A percentile compares a stretch with the other conserved stretches of the same genome.
Conservation (phyloP, 2,888 invertebrate genomes). For the Germaria angustata region DNA sequence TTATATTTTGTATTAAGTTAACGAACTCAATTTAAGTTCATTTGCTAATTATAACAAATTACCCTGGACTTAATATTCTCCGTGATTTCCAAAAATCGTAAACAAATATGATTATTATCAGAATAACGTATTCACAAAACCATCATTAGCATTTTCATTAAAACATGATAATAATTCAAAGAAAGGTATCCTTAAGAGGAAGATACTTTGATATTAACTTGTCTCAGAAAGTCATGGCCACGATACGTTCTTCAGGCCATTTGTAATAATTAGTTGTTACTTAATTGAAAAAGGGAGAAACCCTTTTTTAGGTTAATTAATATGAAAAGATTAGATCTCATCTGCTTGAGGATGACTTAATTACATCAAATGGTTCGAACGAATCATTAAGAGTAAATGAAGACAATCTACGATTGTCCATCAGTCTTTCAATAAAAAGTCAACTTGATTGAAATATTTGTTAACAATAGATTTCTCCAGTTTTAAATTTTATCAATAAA, state of each 20-base stretch:
- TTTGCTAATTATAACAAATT: constrained; percentile 14
- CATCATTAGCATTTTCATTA: too few species aligned
- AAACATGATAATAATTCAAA: neutral
- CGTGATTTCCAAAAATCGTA: neutral
- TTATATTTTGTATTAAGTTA: neutral
- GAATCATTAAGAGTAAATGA: constrained; percentile 7
- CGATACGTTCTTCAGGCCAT: neutral
- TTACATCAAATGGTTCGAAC: constrained; percentile 9
- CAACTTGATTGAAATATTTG: constrained; percentile 16
- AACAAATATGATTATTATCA: neutral
- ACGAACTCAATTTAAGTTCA: neutral
- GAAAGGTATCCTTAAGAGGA: neutral
- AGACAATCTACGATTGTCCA: too few species aligned
- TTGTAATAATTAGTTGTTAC: constrained; percentile 35
- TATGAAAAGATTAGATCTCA: constrained; percentile 30
- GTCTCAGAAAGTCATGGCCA: neutral
- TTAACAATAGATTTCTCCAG: neutral
- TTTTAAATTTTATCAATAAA: constrained; percentile 14
- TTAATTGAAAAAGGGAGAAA: neutral
- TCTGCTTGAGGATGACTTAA: neutral
- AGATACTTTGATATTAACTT: neutral
- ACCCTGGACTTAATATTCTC: neutral
- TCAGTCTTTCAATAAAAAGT: neutral
- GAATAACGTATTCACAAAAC: neutral
- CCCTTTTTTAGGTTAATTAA: neutral